These are phyloP conservation scores for Andrena bucephala DNA, from an alignment of 2,888 invertebrate species.

Conservation along the genomic window DNA sequence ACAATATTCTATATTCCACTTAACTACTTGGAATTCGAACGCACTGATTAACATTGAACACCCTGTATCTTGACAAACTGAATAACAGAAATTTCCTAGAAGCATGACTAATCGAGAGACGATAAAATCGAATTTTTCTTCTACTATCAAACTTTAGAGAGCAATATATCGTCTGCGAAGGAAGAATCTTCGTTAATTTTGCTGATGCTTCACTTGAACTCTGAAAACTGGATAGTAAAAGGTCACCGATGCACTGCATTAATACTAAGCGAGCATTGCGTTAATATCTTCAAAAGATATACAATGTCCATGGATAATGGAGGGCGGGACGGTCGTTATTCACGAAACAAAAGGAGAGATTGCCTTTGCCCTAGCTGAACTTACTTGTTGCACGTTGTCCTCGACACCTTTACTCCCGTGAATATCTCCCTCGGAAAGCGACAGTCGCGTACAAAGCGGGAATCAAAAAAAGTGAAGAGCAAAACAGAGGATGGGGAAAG, in stretches of 20 bases:
- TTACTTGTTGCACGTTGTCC: slow-evolving; percentile 69
- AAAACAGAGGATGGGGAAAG: not conserved
- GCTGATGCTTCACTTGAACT: too few species aligned
- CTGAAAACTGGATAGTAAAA: too few species aligned
- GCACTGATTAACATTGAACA: too few species aligned
- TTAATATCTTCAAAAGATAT: slow-evolving; percentile 67
- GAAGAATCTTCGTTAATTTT: not conserved
- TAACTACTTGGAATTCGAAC: too few species aligned
- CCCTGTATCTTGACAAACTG: too few species aligned
- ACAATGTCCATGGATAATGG: slow-evolving; percentile 52
- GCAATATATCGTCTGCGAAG: too few species aligned
- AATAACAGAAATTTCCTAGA: too few species aligned
- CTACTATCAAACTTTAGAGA: too few species aligned
- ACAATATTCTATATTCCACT: too few species aligned
- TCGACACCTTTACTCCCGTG: slow-evolving; percentile 43
- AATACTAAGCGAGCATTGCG: slow-evolving; percentile 51
- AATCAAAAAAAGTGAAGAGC: not conserved
- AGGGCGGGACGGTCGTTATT: slow-evolving; percentile 61
- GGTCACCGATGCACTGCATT: not conserved
- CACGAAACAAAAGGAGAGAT: slow-evolving; percentile 63
- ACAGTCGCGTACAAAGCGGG: slow-evolving; percentile 29
- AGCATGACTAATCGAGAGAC: too few species aligned
- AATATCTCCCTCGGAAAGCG: slow-evolving; percentile 59
- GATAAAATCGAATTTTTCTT: too few species aligned
- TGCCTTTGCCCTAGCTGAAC: slow-evolving; percentile 37